Percentiles rank a stretch among this genome's conserved stretches.
These are phyloP conservation scores for Plagodis dolabraria DNA, from an alignment of 2,888 invertebrate genomes.

Conservation along the genomic window DNA sequence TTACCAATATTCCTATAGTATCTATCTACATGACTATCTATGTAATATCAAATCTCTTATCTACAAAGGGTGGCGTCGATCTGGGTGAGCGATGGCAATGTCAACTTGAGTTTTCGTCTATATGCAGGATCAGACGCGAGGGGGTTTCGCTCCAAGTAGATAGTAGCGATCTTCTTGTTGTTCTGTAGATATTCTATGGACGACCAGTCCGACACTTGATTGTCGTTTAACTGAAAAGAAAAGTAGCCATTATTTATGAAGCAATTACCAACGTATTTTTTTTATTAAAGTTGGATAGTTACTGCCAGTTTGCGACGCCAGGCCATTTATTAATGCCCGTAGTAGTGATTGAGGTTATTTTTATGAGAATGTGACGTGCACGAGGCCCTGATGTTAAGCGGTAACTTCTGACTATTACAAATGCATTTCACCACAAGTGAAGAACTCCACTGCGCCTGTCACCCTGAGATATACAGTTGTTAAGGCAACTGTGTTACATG, in stretches of 20 bases:
- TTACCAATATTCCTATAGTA: not conserved
- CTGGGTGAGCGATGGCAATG: slow-evolving; percentile 93
- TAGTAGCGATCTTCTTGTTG: slow-evolving; percentile 89
- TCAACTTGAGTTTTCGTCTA: slow-evolving; percentile 94
- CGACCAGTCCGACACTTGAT: slow-evolving; percentile 93
- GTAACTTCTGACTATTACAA: too few relatives aligned
- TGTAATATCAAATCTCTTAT: slow-evolving; percentile 63
- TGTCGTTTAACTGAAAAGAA: slow-evolving; percentile 92
- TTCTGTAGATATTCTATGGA: slow-evolving; percentile 89
- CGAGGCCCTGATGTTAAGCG: too few relatives aligned
- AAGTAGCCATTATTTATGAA: not conserved
- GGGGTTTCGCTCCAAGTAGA: slow-evolving; percentile 98
- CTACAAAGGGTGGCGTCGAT: slow-evolving; percentile 98
- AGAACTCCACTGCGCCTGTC: too few relatives aligned
- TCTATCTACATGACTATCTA: slow-evolving; percentile 10
- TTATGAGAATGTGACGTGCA: too few relatives aligned
- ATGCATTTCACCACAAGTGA: too few relatives aligned
- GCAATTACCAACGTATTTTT: too few relatives aligned
- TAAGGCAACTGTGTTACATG: too few relatives aligned
- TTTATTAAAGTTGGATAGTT: too few relatives aligned
- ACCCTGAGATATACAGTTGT: too few relatives aligned
- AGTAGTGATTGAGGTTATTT: too few relatives aligned
- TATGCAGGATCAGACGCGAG: slow-evolving; percentile 92
- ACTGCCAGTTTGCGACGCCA: too few relatives aligned
- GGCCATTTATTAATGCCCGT: too few relatives aligned